Percentiles rank a stretch among this genome's conserved stretches.
Conservation (phyloP, 2,888 invertebrate genomes). For the Cecidostiba fungosa region DNA sequence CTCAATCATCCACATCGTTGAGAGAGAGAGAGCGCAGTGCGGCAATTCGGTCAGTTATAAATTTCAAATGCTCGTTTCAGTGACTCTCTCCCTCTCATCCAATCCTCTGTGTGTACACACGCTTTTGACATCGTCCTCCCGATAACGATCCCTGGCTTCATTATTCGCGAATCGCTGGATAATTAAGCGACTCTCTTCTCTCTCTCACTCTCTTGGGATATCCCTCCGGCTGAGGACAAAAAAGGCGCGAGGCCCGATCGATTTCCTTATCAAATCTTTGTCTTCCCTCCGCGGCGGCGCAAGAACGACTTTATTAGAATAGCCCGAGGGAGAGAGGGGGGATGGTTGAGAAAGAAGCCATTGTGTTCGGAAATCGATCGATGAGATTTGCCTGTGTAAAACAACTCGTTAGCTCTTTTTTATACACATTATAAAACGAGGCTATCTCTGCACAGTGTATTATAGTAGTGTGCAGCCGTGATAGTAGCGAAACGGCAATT, state of each 20-base stretch:
- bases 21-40: neutral
- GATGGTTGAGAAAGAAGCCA: neutral
- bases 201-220: neutral
- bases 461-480: neutral
- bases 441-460: neutral
- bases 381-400: conserved; percentile 52
- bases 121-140: conserved; percentile 21
- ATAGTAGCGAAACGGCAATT: conserved; percentile 45
- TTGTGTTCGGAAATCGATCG: conserved; percentile 57
- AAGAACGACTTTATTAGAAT: conserved; percentile 58
- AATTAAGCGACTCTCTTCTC: conserved; percentile 41
- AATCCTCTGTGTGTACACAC: neutral
- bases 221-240: conserved; percentile 24
- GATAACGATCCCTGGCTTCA: conserved; percentile 27
- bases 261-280: conserved; percentile 60
- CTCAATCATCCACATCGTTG: conserved; percentile 47
- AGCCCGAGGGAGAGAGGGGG: neutral
- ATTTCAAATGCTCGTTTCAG: conserved; percentile 31
- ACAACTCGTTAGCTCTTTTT: conserved; percentile 53
- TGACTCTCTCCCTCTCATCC: neutral
- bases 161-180: conserved; percentile 50
- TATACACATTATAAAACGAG: conserved; percentile 33
- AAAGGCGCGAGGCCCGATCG: conserved; percentile 40
- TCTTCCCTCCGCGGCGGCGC: conserved; percentile 29
- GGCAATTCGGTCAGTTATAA: conserved; percentile 50